Percentiles rank a stretch among this genome's conserved stretches.
phyloP scores from a whole-genome alignment of 2,888 invertebrate species.

The Tuta absoluta region DNA sequence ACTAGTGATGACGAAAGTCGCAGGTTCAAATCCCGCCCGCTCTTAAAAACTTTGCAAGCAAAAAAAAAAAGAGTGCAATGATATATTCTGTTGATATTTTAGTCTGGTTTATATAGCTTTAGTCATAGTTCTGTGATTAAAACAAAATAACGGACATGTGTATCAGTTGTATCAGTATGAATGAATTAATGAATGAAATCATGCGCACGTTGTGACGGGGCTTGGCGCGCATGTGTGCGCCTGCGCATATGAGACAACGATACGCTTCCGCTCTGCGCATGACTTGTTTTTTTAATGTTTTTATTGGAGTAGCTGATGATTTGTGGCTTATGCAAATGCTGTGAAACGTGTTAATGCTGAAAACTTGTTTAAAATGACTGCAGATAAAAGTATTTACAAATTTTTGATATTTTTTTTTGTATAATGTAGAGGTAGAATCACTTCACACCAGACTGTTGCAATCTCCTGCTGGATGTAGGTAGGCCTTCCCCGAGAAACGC shows the following conservation, averaged over 20 bases:
- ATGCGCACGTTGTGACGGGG: conserved; percentile 57
- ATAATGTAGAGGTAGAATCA: too few relatives aligned
- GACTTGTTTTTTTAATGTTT: conserved; percentile 30
- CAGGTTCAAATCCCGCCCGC: too few relatives aligned
- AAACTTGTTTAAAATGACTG: not conserved
- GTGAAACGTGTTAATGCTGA: not conserved
- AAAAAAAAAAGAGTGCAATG: too few relatives aligned
- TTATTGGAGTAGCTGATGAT: conserved; percentile 15
- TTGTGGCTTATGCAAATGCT: conserved; percentile 13
- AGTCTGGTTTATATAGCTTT: too few relatives aligned
- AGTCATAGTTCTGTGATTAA: too few relatives aligned
- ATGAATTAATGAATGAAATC: conserved; percentile 64
- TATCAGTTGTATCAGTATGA: not conserved
- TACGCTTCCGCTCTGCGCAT: conserved; percentile 44
- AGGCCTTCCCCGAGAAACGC: too few relatives aligned
- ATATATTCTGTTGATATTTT: too few relatives aligned
- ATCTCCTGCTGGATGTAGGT: too few relatives aligned
- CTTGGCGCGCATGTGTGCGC: conserved; percentile 47
- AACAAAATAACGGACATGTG: not conserved
- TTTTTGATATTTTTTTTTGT: too few relatives aligned
- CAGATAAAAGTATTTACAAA: conserved; percentile 2
- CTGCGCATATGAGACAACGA: conserved; percentile 41
- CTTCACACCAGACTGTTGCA: too few relatives aligned
- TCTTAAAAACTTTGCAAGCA: too few relatives aligned
- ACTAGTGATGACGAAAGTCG: too few relatives aligned